Conservation (phyloP, 2,888 invertebrate genomes). For the Agriopis marginaria region DNA sequence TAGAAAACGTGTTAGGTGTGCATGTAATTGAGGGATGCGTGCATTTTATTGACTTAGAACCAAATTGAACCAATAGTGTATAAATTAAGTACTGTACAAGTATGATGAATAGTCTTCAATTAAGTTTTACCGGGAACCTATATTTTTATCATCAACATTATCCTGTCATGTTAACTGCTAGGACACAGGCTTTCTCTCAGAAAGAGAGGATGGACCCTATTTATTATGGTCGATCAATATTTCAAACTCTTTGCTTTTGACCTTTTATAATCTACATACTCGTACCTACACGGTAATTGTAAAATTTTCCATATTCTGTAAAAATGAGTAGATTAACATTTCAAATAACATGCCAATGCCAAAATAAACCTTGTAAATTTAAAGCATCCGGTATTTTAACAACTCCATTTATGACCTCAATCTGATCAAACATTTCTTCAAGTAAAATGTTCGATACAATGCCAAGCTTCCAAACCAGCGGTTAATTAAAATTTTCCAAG, state of each 20-base stretch:
- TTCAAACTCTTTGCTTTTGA: not conserved
- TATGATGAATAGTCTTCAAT: too few species aligned
- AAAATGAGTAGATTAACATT: slow-evolving; percentile 10
- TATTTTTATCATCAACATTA: too few species aligned
- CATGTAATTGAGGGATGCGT: too few species aligned
- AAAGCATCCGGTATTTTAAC: slow-evolving; percentile 18
- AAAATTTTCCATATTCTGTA: not conserved
- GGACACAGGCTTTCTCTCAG: too few species aligned
- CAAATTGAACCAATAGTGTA: too few species aligned
- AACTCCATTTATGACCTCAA: slow-evolving; percentile 9
- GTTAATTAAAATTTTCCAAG: slow-evolving; percentile 28
- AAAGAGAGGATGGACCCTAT: too few species aligned
- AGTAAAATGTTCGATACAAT: slow-evolving; percentile 15
- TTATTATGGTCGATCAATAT: too few species aligned
- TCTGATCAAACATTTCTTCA: slow-evolving; percentile 16
- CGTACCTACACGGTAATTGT: not conserved
- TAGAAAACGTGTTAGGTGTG: too few species aligned
- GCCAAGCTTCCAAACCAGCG: slow-evolving; percentile 16
- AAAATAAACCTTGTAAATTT: slow-evolving; percentile 14
- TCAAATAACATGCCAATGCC: slow-evolving; percentile 9
- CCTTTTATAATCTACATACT: not conserved
- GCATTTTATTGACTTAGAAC: too few species aligned
- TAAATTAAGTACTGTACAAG: too few species aligned
- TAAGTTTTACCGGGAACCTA: too few species aligned
- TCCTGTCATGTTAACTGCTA: too few species aligned